Conservation (phyloP, 2,888 invertebrate species). For the Elaeidobius kamerunicus region DNA sequence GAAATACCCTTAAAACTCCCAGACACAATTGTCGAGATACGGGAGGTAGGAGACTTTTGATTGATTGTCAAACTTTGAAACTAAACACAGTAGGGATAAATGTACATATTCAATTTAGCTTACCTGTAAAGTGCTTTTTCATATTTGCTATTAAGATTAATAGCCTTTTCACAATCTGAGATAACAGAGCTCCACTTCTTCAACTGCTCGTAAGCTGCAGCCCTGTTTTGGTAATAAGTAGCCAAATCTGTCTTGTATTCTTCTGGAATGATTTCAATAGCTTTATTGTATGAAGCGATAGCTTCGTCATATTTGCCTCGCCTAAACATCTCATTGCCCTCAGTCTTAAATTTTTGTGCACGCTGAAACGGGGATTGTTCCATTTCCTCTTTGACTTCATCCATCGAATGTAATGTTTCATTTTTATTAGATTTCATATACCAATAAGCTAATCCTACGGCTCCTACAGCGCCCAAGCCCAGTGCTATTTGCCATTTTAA, state of each 20-base stretch:
- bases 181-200: constrained; percentile 82
- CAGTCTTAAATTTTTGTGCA: constrained; percentile 78
- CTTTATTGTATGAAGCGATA: constrained; percentile 83
- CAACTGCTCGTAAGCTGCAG: constrained; percentile 91
- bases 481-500: constrained; percentile 87
- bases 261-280: constrained; percentile 84
- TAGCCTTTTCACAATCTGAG: constrained; percentile 81
- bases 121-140: constrained; percentile 72
- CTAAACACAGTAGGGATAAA: too few relatives aligned
- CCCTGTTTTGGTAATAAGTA: constrained; percentile 93
- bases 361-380: constrained; percentile 63
- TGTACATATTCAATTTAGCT: not conserved
- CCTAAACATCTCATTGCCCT: constrained; percentile 88
- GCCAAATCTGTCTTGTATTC: constrained; percentile 73
- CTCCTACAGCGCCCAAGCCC: constrained; percentile 78
- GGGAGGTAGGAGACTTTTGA: too few relatives aligned
- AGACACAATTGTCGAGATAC: too few relatives aligned
- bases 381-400: constrained; percentile 33
- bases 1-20: too few relatives aligned
- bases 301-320: constrained; percentile 89
- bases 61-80: too few relatives aligned
- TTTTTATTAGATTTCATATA: constrained; percentile 53
- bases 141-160: constrained; percentile 81
- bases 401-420: constrained; percentile 29
- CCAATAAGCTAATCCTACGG: constrained; percentile 69